These are phyloP conservation scores for Antennarius striatus DNA, from an alignment of 2,113 vertebrate species.

Conservation along the genomic window DNA sequence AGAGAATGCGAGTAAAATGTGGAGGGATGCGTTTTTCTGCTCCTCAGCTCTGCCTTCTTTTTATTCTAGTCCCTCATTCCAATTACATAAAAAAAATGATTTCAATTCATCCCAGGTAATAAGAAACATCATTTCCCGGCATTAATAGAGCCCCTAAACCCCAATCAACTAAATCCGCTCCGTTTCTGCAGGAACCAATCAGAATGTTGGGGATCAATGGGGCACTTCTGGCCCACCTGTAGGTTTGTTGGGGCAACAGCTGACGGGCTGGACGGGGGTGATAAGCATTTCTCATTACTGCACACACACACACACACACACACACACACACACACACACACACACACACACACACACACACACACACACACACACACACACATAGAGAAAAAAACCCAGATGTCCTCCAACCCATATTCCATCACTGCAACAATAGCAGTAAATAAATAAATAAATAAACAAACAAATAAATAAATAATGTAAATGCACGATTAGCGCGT, in stretches of 20 bases:
- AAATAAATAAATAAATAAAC: constrained; percentile 53
- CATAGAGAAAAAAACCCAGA: constrained; percentile 23
- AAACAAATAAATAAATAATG: constrained; percentile 57
- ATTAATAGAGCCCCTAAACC: constrained; percentile 55
- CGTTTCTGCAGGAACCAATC: constrained; percentile 44
- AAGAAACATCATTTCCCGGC: constrained; percentile 55
- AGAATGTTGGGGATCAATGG: constrained; percentile 50
- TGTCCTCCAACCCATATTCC: constrained; percentile 48
- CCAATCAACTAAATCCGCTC: constrained; percentile 60
- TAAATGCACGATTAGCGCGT: constrained; percentile 25
- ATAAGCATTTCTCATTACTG: constrained; percentile 78
- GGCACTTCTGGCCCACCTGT: constrained; percentile 62
- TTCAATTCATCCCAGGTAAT: constrained; percentile 57
- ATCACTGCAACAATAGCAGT: constrained; percentile 53
- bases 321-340: constrained; percentile 16
- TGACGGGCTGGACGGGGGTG: constrained; percentile 68
- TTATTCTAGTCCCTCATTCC: neutral
- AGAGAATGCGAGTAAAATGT: constrained; percentile 16
- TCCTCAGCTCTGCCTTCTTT: neutral
- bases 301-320: constrained; percentile 24
- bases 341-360: constrained; percentile 16
- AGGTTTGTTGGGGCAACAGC: constrained; percentile 57
- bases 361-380: constrained; percentile 25
- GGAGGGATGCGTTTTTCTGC: constrained; percentile 4
- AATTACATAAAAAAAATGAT: constrained; percentile 32